Conservation (phyloP, 2,888 invertebrate species). For the Brenthis hecate region DNA sequence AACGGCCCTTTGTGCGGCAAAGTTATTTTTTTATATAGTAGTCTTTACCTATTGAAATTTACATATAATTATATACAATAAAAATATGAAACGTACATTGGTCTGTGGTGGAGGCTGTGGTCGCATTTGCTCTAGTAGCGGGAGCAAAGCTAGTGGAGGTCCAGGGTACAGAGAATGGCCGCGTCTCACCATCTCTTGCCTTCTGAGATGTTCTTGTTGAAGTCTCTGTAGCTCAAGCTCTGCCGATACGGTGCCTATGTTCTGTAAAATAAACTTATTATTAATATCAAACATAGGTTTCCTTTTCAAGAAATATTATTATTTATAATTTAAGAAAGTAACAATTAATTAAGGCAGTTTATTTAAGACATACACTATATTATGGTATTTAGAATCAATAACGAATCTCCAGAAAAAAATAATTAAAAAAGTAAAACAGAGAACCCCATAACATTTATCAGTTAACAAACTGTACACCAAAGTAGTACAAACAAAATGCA, state of each 20-base stretch:
- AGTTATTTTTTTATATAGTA: neutral
- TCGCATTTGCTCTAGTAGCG: constrained; percentile 86
- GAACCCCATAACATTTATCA: constrained; percentile 42
- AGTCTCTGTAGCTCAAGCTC: constrained; percentile 87
- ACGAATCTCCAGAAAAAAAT: neutral
- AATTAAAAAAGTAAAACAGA: constrained; percentile 17
- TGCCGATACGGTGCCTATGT: constrained; percentile 72
- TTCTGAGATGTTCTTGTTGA: constrained; percentile 84
- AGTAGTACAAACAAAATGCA: constrained; percentile 52
- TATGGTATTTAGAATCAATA: neutral
- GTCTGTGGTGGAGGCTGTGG: constrained; percentile 72
- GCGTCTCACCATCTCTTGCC: constrained; percentile 79
- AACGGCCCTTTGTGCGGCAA: neutral
- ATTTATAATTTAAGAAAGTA: too few relatives aligned
- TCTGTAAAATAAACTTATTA: constrained; percentile 55
- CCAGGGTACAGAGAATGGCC: constrained; percentile 78
- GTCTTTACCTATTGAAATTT: neutral
- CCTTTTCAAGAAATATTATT: too few relatives aligned
- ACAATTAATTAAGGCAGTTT: neutral
- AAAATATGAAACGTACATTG: constrained; percentile 57
- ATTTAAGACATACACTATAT: neutral
- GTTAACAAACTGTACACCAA: constrained; percentile 46
- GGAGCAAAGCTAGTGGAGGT: constrained; percentile 86
- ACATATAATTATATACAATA: neutral
- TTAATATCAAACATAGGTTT: neutral